A percentile compares a stretch with the other conserved stretches of the same genome.
Evolutionary conservation across 2,113 vertebrate genomes (phyloP).

Genomic region (Bambusicola thoracicus): DNA sequence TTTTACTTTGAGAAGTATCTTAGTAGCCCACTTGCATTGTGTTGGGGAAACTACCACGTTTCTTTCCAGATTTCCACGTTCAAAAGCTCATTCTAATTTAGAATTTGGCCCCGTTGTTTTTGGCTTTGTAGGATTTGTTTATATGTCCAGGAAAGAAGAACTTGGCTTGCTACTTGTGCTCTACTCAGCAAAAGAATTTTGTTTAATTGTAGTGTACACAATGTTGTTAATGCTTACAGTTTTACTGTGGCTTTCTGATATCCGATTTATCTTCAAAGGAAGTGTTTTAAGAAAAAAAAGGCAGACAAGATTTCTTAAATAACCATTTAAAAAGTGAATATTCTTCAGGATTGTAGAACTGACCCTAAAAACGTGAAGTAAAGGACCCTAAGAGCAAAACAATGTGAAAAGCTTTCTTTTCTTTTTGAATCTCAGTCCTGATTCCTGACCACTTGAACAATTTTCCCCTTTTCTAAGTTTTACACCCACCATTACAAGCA

Average conservation of each 20-base stretch:
- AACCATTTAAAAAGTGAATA: neutral
- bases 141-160: neutral
- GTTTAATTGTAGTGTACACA: conserved; percentile 41
- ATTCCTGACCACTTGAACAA: neutral
- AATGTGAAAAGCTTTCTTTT: neutral
- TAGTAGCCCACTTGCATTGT: neutral
- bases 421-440: neutral
- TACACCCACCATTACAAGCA: neutral
- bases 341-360: neutral
- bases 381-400: neutral
- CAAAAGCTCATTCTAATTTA: neutral
- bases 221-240: conserved; percentile 5
- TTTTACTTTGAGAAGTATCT: neutral
- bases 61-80: neutral
- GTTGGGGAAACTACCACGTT: neutral
- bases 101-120: conserved; percentile 13
- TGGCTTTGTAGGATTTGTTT: conserved; percentile 25
- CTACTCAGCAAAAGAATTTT: conserved; percentile 29
- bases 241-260: neutral
- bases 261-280: neutral
- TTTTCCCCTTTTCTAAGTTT: neutral
- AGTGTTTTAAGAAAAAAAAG: neutral
- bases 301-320: neutral
- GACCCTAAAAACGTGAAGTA: neutral
- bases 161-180: conserved; percentile 14